These are phyloP conservation scores for Condylura cristata DNA, from an alignment of 2,113 vertebrate species.

Conservation along the genomic window DNA sequence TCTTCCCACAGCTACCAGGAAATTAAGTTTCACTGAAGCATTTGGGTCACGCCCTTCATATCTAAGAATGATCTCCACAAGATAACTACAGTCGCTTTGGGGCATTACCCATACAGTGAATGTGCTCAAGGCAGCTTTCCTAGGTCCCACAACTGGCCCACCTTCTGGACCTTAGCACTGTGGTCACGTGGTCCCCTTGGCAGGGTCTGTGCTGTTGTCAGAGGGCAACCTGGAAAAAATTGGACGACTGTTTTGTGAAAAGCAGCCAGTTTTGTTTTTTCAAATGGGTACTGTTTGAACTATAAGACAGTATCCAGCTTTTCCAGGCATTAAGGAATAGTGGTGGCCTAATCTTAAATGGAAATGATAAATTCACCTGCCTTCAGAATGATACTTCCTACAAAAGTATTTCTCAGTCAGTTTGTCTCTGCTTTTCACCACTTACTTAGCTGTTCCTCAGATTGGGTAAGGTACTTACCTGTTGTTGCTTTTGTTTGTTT, in stretches of 20 bases:
- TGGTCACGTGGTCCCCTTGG: neutral
- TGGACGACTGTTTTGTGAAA: neutral
- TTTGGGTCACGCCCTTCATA: conserved; percentile 51
- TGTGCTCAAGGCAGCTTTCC: conserved; percentile 36
- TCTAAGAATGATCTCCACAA: conserved; percentile 60
- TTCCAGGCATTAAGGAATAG: conserved; percentile 9
- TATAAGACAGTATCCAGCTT: neutral
- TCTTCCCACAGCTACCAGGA: conserved; percentile 67
- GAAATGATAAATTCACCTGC: neutral
- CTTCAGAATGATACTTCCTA: neutral
- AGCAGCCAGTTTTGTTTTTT: conserved; percentile 10
- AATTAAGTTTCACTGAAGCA: conserved; percentile 74
- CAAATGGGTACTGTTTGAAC: conserved; percentile 25
- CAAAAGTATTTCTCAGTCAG: conserved; percentile 2
- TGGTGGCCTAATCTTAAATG: neutral
- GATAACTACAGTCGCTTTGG: conserved; percentile 48
- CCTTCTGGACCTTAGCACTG: neutral
- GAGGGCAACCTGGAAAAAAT: conserved; percentile 54
- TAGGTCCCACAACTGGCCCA: conserved; percentile 50
- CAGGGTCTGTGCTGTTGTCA: neutral
- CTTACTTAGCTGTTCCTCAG: neutral
- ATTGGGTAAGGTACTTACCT: neutral
- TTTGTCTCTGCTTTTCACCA: neutral
- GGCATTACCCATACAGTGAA: neutral
- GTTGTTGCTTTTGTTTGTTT: neutral